Evolutionary conservation across 2,888 invertebrate species (phyloP), one percentile per base, ranked within the genome.

Genomic region (Lumbricus terrestris): DNA sequence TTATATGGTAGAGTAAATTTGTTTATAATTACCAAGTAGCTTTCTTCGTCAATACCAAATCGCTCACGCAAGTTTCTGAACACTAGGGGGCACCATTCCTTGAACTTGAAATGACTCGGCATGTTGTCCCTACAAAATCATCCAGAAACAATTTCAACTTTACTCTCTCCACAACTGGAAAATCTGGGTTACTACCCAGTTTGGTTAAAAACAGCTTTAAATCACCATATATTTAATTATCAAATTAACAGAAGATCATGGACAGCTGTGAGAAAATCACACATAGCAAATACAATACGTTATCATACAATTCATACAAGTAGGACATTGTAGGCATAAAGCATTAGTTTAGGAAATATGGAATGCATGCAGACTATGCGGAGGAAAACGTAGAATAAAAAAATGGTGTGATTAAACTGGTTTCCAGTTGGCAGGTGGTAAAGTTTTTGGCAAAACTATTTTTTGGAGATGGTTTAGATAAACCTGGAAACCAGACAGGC

Each of bases 101-200:
- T 99, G 93, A 99, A 97, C 96, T 99, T 99, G 96, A 99, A 99
- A 96, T 99, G 99, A 94, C 98, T 99, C 93, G 99, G 99, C 98
- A 99, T 98, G 95, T 98, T 99, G 96, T 99, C 99, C 95, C 99
- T 99, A 96, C 91, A 96, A 96, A 94, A 89, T 96, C 29, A 69
- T 69, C 2, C 3, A 69, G 29, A 94, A 42, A 90, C n/a, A 34
- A n/a, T 37, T 54, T 54, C 33, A 83, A 37, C 37, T 20, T 35
- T 37, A n/a, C 18, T 35, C 15, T 4, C 69, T 69, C 6, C 69
- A n/a, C 69, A 69, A 8, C n/a, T 69, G n/a, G 8, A n/a, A 29
- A n/a, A 69, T 69, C 47, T 47, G 47, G 18, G 6, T 42, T 47
- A 69, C n/a, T 69, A 0, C n/a, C n/a, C 69, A n/a, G 13, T 69